Percentiles rank a stretch among this genome's conserved stretches.
Evolutionary conservation across 23 tunicate genomes (phyloP).

Genomic region (Clavelina lepadiformis): DNA sequence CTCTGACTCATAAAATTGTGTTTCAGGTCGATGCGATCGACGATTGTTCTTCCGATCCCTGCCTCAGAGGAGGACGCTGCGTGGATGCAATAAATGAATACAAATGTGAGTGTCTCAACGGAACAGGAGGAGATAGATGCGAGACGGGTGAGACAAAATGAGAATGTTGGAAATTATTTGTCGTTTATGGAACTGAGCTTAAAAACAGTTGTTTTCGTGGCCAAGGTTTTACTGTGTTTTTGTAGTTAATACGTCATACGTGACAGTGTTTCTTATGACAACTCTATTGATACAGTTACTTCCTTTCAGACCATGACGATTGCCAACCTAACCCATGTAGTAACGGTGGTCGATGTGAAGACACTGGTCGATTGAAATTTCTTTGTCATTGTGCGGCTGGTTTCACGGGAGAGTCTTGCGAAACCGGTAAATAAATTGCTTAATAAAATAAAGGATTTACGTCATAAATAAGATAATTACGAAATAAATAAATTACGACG

Average conservation of each 20-base stretch:
- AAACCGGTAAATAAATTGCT: conserved; percentile 25
- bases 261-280: no score
- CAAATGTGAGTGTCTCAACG: conserved; percentile 50
- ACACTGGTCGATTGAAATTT: conserved; percentile 31
- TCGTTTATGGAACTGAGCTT: not conserved
- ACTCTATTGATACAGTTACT: no score
- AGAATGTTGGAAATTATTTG: not conserved
- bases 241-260: no score
- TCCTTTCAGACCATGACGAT: conserved; percentile 59
- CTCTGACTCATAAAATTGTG: no score
- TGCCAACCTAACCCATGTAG: conserved; percentile 55
- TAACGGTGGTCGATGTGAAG: conserved; percentile 45
- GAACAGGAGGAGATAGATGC: conserved; percentile 46
- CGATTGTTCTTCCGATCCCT: conserved; percentile 68
- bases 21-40: conserved; percentile 53
- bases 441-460: not conserved
- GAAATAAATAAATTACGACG: not conserved
- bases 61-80: conserved; percentile 46
- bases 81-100: conserved; percentile 30
- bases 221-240: not conserved
- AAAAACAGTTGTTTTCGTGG: not conserved
- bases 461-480: not conserved
- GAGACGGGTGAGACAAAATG: conserved; percentile 33
- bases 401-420: conserved; percentile 47
- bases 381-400: conserved; percentile 56